These are phyloP conservation scores for Dasyornis broadbenti DNA, from an alignment of 2,113 vertebrate species.

Conservation along the genomic window DNA sequence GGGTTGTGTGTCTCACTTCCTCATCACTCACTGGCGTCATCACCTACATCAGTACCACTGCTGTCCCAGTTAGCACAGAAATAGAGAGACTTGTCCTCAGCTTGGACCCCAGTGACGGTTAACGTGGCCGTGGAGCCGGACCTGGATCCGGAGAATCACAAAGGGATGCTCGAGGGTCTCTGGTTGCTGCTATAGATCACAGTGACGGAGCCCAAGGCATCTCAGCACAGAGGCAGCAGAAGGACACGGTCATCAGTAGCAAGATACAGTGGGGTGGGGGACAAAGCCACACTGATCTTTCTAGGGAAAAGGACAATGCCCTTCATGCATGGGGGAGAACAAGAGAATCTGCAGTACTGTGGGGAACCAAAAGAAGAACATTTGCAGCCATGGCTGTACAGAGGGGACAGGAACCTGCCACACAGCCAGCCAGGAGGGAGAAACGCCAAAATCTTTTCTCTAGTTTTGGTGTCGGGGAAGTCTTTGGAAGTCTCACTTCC, in stretches of 20 bases:
- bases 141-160: fast-evolving
- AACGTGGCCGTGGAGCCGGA: fast-evolving
- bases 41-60: not conserved
- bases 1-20: no score
- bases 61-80: fast-evolving
- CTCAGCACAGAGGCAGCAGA: not conserved
- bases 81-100: not conserved
- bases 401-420: not conserved
- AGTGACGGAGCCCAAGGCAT: not conserved
- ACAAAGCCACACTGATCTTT: not conserved
- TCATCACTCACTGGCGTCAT: no score
- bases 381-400: not conserved
- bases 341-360: not conserved
- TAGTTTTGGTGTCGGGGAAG: not conserved
- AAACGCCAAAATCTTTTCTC: not conserved
- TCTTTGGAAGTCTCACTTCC: not conserved
- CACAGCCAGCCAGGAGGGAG: not conserved
- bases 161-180: not conserved
- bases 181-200: fast-evolving
- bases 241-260: not conserved
- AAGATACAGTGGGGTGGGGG: not conserved
- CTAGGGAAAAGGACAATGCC: not conserved
- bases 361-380: not conserved
- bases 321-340: not conserved
- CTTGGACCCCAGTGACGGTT: not conserved